Evolutionary conservation across 2,113 vertebrate genomes (phyloP).

Genomic region (Echinops telfairi): DNA sequence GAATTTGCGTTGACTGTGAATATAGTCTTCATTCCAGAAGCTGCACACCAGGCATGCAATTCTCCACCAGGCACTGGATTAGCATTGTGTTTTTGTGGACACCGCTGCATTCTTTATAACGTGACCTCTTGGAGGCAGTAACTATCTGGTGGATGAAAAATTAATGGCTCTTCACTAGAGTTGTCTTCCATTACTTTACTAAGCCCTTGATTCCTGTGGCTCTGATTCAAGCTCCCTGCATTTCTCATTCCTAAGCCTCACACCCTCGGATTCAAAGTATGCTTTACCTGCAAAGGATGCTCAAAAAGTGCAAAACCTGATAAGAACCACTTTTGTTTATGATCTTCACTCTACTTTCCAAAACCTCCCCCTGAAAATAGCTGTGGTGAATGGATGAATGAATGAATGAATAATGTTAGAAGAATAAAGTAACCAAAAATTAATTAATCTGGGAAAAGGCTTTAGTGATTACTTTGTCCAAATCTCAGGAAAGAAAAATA

Average conservation of each 20-base stretch:
- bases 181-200: slow-evolving; percentile 6
- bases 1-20: not conserved
- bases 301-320: slow-evolving; percentile 17
- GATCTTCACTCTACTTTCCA: not conserved
- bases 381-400: slow-evolving; percentile 24
- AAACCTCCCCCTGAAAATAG: slow-evolving; percentile 14
- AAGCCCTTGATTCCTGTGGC: not conserved
- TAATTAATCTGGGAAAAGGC: not conserved
- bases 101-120: slow-evolving; percentile 50
- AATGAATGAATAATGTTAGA: slow-evolving; percentile 1
- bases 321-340: not conserved
- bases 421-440: slow-evolving; percentile 17
- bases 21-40: slow-evolving; percentile 28
- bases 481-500: not conserved
- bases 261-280: not conserved
- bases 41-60: not conserved
- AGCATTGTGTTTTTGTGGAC: not conserved
- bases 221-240: slow-evolving; percentile 18
- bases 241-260: slow-evolving; percentile 18
- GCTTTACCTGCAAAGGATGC: slow-evolving; percentile 29
- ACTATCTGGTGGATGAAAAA: not conserved
- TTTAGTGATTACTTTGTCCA: slow-evolving; percentile 11
- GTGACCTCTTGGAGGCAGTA: not conserved
- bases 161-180: not conserved
- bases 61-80: slow-evolving; percentile 27